phyloP scores from a whole-genome alignment of 2,888 invertebrate genomes.

The Phymatocera aterrima region DNA sequence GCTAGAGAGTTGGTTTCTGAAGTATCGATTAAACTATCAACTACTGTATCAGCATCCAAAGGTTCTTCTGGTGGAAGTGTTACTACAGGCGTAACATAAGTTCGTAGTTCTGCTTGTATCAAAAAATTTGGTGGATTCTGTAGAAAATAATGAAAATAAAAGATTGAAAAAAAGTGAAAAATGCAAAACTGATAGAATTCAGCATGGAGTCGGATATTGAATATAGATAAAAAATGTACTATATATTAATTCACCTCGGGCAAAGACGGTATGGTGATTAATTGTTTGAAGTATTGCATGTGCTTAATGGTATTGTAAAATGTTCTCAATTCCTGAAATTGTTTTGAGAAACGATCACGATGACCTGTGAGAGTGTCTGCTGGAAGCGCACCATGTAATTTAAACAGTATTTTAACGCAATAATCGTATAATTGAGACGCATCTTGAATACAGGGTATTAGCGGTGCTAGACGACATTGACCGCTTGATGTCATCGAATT shows the following conservation, averaged over 20 bases:
- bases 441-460: conserved; percentile 97
- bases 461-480: conserved; percentile 96
- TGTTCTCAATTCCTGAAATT: conserved; percentile 90
- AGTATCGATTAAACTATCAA: conserved; percentile 83
- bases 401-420: conserved; percentile 96
- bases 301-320: conserved; percentile 96
- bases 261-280: conserved; percentile 94
- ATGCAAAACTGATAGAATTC: too few species aligned
- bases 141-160: conserved; percentile 60
- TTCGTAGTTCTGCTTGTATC: conserved; percentile 92
- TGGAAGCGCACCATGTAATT: conserved; percentile 93
- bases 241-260: conserved; percentile 87
- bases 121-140: conserved; percentile 96
- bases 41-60: conserved; percentile 78
- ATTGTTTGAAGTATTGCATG: conserved; percentile 97
- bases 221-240: too few species aligned
- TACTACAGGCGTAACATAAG: conserved; percentile 96
- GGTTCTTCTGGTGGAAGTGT: conserved; percentile 84
- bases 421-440: conserved; percentile 98
- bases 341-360: conserved; percentile 91
- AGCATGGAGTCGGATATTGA: conserved; percentile 40
- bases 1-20: conserved; percentile 78
- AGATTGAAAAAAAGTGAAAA: background rate
- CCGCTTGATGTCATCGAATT: conserved; percentile 98
- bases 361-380: conserved; percentile 94